A percentile compares a stretch with the other conserved stretches of the same genome.
phyloP scores from a whole-genome alignment of 2,888 invertebrate genomes.

The Agonum fuliginosum region DNA sequence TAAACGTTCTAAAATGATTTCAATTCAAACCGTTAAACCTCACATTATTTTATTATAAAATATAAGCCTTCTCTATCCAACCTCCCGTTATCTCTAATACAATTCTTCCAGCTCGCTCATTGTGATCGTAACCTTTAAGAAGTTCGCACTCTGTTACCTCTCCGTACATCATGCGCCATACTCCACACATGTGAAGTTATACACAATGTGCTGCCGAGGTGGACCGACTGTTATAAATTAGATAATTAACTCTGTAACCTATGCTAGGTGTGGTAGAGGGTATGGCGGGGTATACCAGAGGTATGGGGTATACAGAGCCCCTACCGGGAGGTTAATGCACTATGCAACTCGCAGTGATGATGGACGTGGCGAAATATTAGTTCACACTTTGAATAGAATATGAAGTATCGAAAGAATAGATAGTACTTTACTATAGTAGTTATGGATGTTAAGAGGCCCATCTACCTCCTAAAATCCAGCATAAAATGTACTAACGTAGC shows the following conservation, averaged over 20 bases:
- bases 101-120: too few species aligned
- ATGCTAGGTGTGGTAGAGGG: slow-evolving; percentile 49
- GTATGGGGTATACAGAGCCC: too few species aligned
- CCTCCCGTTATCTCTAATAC: too few species aligned
- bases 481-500: too few species aligned
- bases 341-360: slow-evolving; percentile 57
- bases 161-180: background rate
- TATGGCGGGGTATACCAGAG: slow-evolving; percentile 38
- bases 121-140: too few species aligned
- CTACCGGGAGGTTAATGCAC: slow-evolving; percentile 68
- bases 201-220: slow-evolving; percentile 61
- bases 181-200: background rate
- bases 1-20: too few species aligned
- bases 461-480: too few species aligned
- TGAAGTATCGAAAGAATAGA: background rate
- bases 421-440: too few species aligned
- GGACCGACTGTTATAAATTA: slow-evolving; percentile 68
- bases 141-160: background rate
- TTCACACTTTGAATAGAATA: background rate
- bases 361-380: slow-evolving; percentile 27
- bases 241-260: slow-evolving; percentile 70
- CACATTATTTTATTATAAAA: too few species aligned
- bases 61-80: too few species aligned
- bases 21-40: too few species aligned
- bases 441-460: too few species aligned